Conservation (phyloP, 1,140 invertebrate species). For the Carcinoscorpius rotundicauda region DNA sequence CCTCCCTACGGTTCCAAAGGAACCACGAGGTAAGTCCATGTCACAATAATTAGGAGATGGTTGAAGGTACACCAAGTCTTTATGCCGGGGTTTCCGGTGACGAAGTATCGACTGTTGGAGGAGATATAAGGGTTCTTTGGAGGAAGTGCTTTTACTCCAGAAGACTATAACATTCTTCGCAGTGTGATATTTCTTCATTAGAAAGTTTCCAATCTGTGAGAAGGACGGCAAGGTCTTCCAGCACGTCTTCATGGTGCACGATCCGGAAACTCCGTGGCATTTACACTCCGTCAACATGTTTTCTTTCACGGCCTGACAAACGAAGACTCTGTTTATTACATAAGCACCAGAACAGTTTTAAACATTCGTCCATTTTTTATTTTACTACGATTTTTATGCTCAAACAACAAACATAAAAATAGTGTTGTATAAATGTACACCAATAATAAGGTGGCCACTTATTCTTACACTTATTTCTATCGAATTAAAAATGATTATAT, state of each 20-base stretch:
- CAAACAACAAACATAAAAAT: no score
- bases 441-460: no score
- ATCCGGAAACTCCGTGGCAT: conserved; percentile 92
- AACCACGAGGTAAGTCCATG: conserved; percentile 34
- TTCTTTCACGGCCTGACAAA: conserved; percentile 56
- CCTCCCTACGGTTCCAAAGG: conserved; percentile 43
- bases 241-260: conserved; percentile 83
- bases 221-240: conserved; percentile 68
- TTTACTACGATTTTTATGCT: no score
- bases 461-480: no score
- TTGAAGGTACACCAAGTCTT: conserved; percentile 78
- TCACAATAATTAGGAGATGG: conserved; percentile 87
- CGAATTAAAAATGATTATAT: no score
- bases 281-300: conserved; percentile 84
- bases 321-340: no score
- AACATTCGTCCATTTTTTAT: no score
- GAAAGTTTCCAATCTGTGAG: conserved; percentile 28
- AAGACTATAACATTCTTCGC: conserved; percentile 25
- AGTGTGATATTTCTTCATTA: conserved; percentile 34
- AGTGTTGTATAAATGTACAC: no score
- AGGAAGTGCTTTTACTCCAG: conserved; percentile 5
- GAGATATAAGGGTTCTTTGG: background rate
- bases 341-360: no score
- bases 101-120: conserved; percentile 7
- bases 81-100: conserved; percentile 48